Conservation (phyloP, 2,888 invertebrate species). For the Acleris sparsana region DNA sequence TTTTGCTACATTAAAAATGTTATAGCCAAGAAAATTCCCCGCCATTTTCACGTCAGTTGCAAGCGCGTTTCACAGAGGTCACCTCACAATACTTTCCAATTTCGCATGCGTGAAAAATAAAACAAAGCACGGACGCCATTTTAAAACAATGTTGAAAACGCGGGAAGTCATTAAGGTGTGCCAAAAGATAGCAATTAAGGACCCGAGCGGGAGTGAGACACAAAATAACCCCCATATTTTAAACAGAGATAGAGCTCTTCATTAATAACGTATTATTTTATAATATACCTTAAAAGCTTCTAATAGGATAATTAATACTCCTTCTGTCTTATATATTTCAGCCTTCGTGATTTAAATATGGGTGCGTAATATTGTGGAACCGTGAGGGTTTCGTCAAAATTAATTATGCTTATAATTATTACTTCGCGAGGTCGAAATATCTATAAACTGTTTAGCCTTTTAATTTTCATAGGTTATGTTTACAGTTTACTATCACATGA, state of each 20-base stretch:
- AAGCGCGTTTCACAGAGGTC: slow-evolving; percentile 4
- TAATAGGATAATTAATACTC: slow-evolving; percentile 31
- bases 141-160: slow-evolving; percentile 66
- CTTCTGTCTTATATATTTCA: slow-evolving; percentile 30
- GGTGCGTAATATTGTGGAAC: not conserved
- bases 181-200: slow-evolving; percentile 69
- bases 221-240: slow-evolving; percentile 50
- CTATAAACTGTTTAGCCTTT: too few species aligned
- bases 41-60: slow-evolving; percentile 16
- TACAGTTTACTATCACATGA: too few species aligned
- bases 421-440: too few species aligned
- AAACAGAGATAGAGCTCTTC: slow-evolving; percentile 43
- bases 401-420: not conserved
- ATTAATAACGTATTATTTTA: slow-evolving; percentile 26
- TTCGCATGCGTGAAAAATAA: slow-evolving; percentile 32
- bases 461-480: too few species aligned
- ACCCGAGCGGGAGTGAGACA: slow-evolving; percentile 58
- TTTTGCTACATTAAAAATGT: too few species aligned
- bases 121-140: slow-evolving; percentile 55
- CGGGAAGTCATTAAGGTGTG: slow-evolving; percentile 75
- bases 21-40: slow-evolving; percentile 7
- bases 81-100: slow-evolving; percentile 18
- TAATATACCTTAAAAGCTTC: slow-evolving; percentile 29
- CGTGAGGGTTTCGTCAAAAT: not conserved
- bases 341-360: not conserved